Evolutionary conservation across 1,140 invertebrate genomes (phyloP).

Genomic region (Pissodes strobi): DNA sequence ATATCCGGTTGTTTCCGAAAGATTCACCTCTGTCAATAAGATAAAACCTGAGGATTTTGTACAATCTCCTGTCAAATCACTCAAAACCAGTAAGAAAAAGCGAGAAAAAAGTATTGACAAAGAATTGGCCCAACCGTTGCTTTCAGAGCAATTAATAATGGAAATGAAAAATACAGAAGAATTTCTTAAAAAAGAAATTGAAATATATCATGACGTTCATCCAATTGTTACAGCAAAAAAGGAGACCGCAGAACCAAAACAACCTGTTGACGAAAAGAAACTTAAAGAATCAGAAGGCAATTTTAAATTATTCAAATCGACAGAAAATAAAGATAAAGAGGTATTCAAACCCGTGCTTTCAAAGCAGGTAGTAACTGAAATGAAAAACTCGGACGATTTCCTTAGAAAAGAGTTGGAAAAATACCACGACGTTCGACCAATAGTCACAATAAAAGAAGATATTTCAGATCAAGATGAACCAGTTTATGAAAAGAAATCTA

Average conservation of each 20-base stretch:
- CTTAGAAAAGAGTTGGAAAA: too few species aligned
- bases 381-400: too few species aligned
- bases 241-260: neutral
- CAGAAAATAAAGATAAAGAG: neutral
- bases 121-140: conserved; percentile 6
- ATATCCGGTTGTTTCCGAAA: neutral
- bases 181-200: too few species aligned
- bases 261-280: neutral
- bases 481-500: conserved; percentile 17
- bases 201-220: too few species aligned
- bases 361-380: too few species aligned
- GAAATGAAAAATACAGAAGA: conserved; percentile 23
- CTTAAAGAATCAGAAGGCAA: conserved; percentile 11
- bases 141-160: conserved; percentile 31
- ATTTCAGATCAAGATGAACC: neutral
- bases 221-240: neutral
- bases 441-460: too few species aligned
- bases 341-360: too few species aligned
- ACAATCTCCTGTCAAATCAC: conserved; percentile 35
- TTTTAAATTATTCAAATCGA: neutral
- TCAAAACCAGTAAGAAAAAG: conserved; percentile 26
- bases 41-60: conserved; percentile 30
- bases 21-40: neutral
- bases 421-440: too few species aligned
- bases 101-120: conserved; percentile 20